These are phyloP conservation scores for Loxodonta africana DNA, from an alignment of 2,113 vertebrate genomes.

Conservation along the genomic window DNA sequence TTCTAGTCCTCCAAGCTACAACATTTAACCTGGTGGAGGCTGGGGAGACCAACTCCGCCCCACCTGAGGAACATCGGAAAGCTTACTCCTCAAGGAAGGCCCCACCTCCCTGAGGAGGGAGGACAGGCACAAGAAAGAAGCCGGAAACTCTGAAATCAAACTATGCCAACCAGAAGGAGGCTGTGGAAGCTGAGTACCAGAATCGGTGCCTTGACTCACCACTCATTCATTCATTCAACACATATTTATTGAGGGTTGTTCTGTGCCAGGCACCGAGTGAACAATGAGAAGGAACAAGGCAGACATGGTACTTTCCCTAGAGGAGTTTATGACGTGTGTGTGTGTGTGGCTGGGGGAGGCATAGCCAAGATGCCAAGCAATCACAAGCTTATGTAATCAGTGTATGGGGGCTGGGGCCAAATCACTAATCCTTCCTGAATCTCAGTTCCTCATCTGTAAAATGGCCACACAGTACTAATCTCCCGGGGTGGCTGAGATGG, in stretches of 20 bases:
- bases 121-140: background rate
- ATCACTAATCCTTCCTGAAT: background rate
- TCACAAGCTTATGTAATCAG: no score
- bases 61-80: background rate
- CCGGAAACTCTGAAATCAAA: background rate
- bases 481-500: accelerated
- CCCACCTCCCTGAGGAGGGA: background rate
- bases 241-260: background rate
- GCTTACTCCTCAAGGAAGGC: background rate
- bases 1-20: background rate
- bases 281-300: background rate
- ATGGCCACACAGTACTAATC: no score
- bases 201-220: background rate
- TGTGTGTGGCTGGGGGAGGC: background rate
- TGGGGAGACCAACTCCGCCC: background rate
- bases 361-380: accelerated
- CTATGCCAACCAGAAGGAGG: background rate
- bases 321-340: background rate
- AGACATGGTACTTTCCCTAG: background rate
- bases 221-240: background rate
- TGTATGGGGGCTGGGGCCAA: accelerated
- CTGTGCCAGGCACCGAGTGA: background rate
- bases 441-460: background rate
- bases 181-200: background rate
- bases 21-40: background rate